Base-by-base conservation (phyloP, 2,797 vertebrate genomes). In the Neosalanx taihuensis region DNA sequence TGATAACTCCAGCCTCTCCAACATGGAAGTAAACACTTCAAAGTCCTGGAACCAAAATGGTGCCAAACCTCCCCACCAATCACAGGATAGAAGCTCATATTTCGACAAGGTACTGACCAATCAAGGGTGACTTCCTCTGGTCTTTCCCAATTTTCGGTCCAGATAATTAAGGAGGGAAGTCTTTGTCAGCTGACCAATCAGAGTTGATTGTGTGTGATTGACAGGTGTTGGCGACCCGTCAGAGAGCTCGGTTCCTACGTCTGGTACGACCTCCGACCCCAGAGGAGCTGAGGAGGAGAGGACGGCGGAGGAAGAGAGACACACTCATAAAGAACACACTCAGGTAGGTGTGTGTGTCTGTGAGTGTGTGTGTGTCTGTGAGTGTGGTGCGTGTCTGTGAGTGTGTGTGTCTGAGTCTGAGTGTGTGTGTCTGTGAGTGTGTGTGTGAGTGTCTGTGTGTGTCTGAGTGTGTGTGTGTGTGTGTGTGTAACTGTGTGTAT, bases 171-270 rank as follows among this genome's bases (percentile, higher is more conserved):
- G 51, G 51, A 56, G 51, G 15, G 12, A 13, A 3, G 41, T 75
- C 30, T n/a, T 31, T 15, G 31, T 41, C 1, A 31, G 26, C 3
- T 59, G n/a, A 12, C 30, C 20, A 18, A 18, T 59, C 57, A 59
- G 30, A 46, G 15, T 29, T 3, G 7, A 0, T 74, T 58, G 12
- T 75, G 20, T 84, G 68, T 84, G 67, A 78, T 72, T 71, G 31
- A 30, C 87, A 95, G 95, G 81, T 89, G 33, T 77, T 95, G 12
- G 77, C 72, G 41, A 85, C 87, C 46, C 90, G 93, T 33, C 92
- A 79, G 64, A 90, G 86, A 79, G 85, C 88, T 9, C 90, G 93
- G 0, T 90, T 81, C 73, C 87, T 94, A 64, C 91, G 85, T 29
- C 76, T 92, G n/a, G 86, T 88, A 0, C 79, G 71, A 2, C 94